phyloP scores from a whole-genome alignment of 1,140 invertebrate genomes.

The Apolygus lucorum region DNA sequence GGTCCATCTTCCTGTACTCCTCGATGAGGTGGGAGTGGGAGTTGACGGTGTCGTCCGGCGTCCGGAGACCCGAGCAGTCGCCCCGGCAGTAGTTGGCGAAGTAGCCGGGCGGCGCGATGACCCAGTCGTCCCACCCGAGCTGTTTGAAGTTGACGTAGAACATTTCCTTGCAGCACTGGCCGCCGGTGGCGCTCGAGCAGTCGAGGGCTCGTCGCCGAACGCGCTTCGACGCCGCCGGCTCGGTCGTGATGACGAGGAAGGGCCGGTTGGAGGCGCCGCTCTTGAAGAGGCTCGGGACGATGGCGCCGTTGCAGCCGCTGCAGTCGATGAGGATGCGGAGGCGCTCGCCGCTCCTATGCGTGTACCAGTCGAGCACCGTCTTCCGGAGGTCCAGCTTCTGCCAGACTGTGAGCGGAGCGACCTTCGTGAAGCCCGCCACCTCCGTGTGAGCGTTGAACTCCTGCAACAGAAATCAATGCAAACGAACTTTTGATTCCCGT shows the following conservation, averaged over 20 bases:
- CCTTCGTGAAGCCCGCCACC: conserved; percentile 59
- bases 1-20: conserved; percentile 68
- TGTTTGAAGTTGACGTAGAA: conserved; percentile 85
- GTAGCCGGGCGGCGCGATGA: conserved; percentile 77
- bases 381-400: conserved; percentile 74
- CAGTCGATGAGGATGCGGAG: conserved; percentile 74
- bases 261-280: conserved; percentile 47
- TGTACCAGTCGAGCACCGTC: conserved; percentile 64
- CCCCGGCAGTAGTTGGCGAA: conserved; percentile 91
- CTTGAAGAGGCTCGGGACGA: conserved; percentile 42
- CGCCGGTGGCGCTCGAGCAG: conserved; percentile 61
- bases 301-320: conserved; percentile 65
- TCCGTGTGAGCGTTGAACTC: conserved; percentile 50
- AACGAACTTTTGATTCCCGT: background rate
- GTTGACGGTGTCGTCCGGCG: conserved; percentile 72
- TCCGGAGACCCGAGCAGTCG: conserved; percentile 65
- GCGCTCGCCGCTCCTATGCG: conserved; percentile 44
- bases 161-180: conserved; percentile 81
- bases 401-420: conserved; percentile 64
- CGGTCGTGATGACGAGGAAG: conserved; percentile 74
- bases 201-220: conserved; percentile 71
- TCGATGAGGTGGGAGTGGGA: conserved; percentile 86
- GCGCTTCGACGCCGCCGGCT: conserved; percentile 47
- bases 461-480: conserved; percentile 37
- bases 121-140: conserved; percentile 91